Conservation (phyloP, 2,888 invertebrate genomes). For the Microdon myrmicae region DNA sequence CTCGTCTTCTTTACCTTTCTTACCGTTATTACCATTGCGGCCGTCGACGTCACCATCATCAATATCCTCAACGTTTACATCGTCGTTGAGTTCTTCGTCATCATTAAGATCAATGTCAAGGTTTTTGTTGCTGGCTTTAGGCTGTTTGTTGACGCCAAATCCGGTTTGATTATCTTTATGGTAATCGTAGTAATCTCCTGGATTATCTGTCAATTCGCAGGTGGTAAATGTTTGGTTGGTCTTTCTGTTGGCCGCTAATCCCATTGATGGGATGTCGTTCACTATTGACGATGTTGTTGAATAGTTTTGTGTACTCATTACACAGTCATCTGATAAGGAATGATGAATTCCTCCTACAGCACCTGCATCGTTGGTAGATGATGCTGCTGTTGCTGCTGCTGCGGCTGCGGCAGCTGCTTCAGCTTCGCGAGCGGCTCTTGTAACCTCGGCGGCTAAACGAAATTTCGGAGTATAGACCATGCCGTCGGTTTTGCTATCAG, state of each 20-base stretch:
- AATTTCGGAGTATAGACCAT: conserved; percentile 28
- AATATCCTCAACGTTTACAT: background rate
- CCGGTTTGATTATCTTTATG: background rate
- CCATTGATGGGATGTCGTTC: background rate
- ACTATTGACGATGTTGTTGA: conserved; percentile 1
- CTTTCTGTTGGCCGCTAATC: background rate
- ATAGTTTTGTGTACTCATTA: background rate
- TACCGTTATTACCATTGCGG: conserved; percentile 26
- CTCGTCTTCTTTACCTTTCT: conserved; percentile 11
- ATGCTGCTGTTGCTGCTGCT: conserved; percentile 56
- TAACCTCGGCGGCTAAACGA: conserved; percentile 10
- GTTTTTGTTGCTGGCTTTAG: no score
- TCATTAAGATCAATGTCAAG: background rate
- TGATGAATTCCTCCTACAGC: conserved; percentile 19
- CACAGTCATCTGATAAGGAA: conserved; percentile 36
- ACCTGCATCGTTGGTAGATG: conserved; percentile 46
- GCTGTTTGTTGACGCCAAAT: no score
- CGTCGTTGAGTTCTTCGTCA: conserved; percentile 15
- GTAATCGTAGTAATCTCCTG: background rate
- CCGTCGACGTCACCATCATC: conserved; percentile 16
- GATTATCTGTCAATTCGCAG: background rate
- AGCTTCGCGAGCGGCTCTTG: background rate
- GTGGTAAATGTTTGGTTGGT: background rate
- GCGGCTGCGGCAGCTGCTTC: conserved; percentile 46
- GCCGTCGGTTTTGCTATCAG: conserved; percentile 9